These are phyloP conservation scores for Ptychoptera albimana DNA, from an alignment of 2,888 invertebrate species.

Conservation along the genomic window DNA sequence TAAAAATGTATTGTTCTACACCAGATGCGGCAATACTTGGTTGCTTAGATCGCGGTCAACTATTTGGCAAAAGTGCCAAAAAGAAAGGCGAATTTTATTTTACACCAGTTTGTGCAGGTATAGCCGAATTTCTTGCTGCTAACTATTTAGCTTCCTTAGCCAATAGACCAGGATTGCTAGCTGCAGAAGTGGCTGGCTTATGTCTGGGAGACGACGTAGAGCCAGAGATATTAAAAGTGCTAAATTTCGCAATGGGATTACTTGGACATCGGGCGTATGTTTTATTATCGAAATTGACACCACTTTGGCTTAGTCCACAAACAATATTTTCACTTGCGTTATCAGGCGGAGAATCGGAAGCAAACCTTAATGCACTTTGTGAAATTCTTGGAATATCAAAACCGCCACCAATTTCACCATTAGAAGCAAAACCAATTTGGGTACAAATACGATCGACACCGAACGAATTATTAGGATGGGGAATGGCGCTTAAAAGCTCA, in stretches of 20 bases:
- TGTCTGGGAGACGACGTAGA: constrained; percentile 28
- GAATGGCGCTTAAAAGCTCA: constrained; percentile 31
- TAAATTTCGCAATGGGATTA: constrained; percentile 34
- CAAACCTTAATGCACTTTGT: constrained; percentile 36
- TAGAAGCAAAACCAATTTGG: constrained; percentile 21
- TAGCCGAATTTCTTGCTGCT: constrained; percentile 37
- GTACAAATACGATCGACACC: constrained; percentile 31
- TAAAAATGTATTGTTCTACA: constrained; percentile 31
- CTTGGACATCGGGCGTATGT: constrained; percentile 34
- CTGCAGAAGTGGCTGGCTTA: constrained; percentile 30
- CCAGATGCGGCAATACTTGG: constrained; percentile 30
- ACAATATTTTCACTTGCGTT: constrained; percentile 35
- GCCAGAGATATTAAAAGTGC: constrained; percentile 27
- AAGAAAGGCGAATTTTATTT: constrained; percentile 29
- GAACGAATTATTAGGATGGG: constrained; percentile 35
- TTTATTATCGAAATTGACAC: constrained; percentile 33
- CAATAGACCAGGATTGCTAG: constrained; percentile 33
- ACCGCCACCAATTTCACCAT: constrained; percentile 28
- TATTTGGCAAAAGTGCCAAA: constrained; percentile 28
- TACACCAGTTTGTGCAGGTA: constrained; percentile 34
- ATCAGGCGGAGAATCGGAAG: constrained; percentile 36
- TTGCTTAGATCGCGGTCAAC: constrained; percentile 30
- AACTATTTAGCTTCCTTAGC: constrained; percentile 38
- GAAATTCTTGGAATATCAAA: constrained; percentile 32
- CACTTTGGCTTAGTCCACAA: constrained; percentile 35